These are phyloP conservation scores for Caenorhabditis sp. DNA, from an alignment of 2,888 invertebrate species.

Conservation along the genomic window DNA sequence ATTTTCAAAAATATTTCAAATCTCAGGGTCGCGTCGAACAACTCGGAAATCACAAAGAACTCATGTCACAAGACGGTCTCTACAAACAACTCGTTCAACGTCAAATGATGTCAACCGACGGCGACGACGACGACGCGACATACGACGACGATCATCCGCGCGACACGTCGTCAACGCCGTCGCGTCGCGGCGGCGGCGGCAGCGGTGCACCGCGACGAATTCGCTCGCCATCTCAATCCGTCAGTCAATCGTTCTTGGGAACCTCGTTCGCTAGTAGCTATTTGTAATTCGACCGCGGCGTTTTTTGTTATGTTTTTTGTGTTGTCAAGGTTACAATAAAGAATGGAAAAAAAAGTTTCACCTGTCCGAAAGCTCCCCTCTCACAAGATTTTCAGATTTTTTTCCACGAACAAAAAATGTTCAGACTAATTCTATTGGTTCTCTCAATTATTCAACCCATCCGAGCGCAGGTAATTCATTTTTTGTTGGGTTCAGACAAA, in stretches of 20 bases:
- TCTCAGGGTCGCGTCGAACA: slow-evolving; percentile 66
- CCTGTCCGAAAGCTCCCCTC: too few relatives aligned
- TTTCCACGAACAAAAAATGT: background rate
- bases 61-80: slow-evolving; percentile 69
- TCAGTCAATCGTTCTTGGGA: slow-evolving; percentile 66
- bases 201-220: slow-evolving; percentile 35
- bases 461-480: background rate
- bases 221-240: slow-evolving; percentile 46
- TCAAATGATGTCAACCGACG: slow-evolving; percentile 64
- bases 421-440: background rate
- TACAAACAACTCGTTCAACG: slow-evolving; percentile 70
- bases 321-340: background rate
- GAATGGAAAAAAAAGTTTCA: too few relatives aligned
- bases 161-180: slow-evolving; percentile 7
- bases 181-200: slow-evolving; percentile 9
- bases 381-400: background rate
- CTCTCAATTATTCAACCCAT: background rate
- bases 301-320: background rate
- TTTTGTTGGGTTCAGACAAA: background rate
- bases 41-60: slow-evolving; percentile 65
- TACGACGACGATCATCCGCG: slow-evolving; percentile 23
- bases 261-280: slow-evolving; percentile 64
- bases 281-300: slow-evolving; percentile 38
- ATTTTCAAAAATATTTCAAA: slow-evolving; percentile 2
- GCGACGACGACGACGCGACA: slow-evolving; percentile 21